phyloP scores from a whole-genome alignment of 2,888 invertebrate genomes.

The Schrankia costaestrigalis region DNA sequence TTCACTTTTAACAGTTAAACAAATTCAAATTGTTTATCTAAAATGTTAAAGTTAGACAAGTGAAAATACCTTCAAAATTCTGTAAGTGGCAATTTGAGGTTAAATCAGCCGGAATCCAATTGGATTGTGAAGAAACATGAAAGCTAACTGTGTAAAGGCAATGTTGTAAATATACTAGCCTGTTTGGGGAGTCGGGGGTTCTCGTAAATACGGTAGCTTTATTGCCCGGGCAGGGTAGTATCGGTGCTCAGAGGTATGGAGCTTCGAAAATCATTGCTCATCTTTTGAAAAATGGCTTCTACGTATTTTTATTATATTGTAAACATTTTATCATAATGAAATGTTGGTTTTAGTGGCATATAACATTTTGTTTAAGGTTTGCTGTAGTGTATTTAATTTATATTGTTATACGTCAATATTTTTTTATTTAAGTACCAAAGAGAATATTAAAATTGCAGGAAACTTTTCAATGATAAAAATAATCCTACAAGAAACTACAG shows the following conservation, averaged over 20 bases:
- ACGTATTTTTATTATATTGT: too few species aligned
- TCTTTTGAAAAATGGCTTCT: background rate
- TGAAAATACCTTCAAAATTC: conserved; percentile 3
- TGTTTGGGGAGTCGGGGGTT: conserved; percentile 3
- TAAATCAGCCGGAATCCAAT: conserved; percentile 10
- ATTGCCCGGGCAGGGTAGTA: conserved; percentile 12
- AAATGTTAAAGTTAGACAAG: conserved; percentile 8
- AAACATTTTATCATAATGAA: too few species aligned
- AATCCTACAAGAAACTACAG: too few species aligned
- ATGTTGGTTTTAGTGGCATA: too few species aligned
- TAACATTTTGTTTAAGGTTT: too few species aligned
- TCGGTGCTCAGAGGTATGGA: conserved; percentile 8
- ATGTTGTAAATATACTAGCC: conserved; percentile 3
- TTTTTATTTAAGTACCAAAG: too few species aligned
- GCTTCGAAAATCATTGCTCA: conserved; percentile 4
- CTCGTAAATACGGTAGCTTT: conserved; percentile 24
- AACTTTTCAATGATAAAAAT: too few species aligned
- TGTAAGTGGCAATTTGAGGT: conserved; percentile 2
- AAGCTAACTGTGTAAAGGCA: conserved; percentile 7
- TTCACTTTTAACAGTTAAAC: too few species aligned
- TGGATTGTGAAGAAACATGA: conserved; percentile 2
- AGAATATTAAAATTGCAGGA: too few species aligned
- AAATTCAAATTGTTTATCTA: too few species aligned
- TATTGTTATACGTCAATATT: too few species aligned
- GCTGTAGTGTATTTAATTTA: too few species aligned